Percentiles rank a stretch among this genome's conserved stretches.
Evolutionary conservation across 2,888 invertebrate genomes (phyloP).

Genomic region (Prenolepis imparis): DNA sequence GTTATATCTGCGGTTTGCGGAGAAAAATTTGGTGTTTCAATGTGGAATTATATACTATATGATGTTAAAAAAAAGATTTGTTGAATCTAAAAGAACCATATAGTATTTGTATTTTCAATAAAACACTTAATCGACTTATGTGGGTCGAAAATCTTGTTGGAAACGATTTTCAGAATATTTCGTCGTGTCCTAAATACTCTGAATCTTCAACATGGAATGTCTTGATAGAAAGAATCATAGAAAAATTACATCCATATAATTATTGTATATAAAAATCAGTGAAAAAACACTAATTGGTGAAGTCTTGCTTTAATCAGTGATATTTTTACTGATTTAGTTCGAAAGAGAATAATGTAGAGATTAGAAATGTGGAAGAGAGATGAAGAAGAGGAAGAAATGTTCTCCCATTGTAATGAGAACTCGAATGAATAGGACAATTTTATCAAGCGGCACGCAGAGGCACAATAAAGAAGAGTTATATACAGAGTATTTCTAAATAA

Average conservation of each 20-base stretch:
- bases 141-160: not conserved
- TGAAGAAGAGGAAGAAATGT: too few species aligned
- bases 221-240: too few species aligned
- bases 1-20: constrained; percentile 13
- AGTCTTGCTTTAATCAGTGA: too few species aligned
- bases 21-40: not conserved
- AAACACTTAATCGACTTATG: not conserved
- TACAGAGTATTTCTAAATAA: too few species aligned
- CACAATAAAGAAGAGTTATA: constrained; percentile 15
- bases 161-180: not conserved
- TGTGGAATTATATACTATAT: not conserved
- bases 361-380: too few species aligned
- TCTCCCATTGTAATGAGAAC: not conserved
- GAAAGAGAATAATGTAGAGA: too few species aligned
- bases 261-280: too few species aligned
- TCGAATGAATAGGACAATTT: constrained; percentile 9
- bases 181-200: too few species aligned
- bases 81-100: not conserved
- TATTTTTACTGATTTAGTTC: too few species aligned
- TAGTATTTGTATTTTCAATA: not conserved
- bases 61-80: not conserved
- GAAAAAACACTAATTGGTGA: too few species aligned
- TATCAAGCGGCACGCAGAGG: constrained; percentile 1
- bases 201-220: too few species aligned
- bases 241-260: too few species aligned